Conservation (phyloP, 2,113 vertebrate species). For the Syngnathoides biaculeatus region DNA sequence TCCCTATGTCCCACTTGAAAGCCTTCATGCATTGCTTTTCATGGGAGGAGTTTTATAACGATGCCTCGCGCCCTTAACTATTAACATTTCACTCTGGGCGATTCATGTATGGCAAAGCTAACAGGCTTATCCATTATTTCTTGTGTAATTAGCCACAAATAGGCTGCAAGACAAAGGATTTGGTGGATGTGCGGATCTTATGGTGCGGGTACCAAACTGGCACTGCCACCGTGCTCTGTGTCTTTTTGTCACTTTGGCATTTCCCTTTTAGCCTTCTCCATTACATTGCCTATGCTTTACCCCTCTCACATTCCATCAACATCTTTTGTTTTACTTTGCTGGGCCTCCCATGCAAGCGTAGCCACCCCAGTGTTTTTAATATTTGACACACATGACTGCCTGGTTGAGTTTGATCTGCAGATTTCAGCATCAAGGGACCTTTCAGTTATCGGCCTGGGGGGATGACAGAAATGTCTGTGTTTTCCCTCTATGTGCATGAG, state of each 20-base stretch:
- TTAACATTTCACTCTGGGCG: constrained; percentile 21
- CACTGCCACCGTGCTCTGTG: constrained; percentile 9
- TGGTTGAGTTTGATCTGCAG: constrained; percentile 65
- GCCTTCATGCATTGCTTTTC: background rate
- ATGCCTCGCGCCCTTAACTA: constrained; percentile 6
- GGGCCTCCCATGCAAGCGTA: constrained; percentile 30
- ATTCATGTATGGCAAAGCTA: constrained; percentile 14
- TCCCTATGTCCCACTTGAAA: background rate
- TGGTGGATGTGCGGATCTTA: background rate
- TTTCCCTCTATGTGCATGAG: constrained; percentile 42
- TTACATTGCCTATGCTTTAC: constrained; percentile 1
- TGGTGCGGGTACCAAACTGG: constrained; percentile 7
- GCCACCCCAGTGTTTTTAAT: constrained; percentile 20
- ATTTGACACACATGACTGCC: constrained; percentile 51
- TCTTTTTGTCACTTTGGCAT: constrained; percentile 24
- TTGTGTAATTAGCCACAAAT: constrained; percentile 66
- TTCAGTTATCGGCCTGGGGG: constrained; percentile 49
- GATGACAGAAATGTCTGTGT: constrained; percentile 64
- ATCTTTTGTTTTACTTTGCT: constrained; percentile 35
- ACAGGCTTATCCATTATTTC: constrained; percentile 46
- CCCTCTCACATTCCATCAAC: constrained; percentile 13
- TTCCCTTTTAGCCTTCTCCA: constrained; percentile 19
- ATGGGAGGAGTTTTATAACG: constrained; percentile 5
- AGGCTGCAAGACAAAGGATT: constrained; percentile 17
- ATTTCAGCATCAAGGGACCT: constrained; percentile 61